Evolutionary conservation across 2,113 vertebrate species (phyloP).

Genomic region (Malaclemys terrapin): DNA sequence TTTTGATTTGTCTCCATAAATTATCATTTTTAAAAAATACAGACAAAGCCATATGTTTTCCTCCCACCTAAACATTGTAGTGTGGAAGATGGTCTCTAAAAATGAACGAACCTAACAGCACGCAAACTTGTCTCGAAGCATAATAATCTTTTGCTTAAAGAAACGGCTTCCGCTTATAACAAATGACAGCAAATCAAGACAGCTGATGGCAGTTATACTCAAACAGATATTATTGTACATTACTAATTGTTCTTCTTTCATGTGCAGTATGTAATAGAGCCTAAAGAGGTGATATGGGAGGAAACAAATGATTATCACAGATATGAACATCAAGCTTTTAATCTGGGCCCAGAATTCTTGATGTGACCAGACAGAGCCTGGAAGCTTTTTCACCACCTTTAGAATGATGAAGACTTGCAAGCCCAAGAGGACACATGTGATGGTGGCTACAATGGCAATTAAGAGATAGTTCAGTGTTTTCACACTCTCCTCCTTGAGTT

Average conservation of each 20-base stretch:
- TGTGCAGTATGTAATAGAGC: conserved; percentile 77
- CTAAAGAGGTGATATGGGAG: conserved; percentile 91
- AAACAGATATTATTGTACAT: conserved; percentile 89
- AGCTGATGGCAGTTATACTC: conserved; percentile 89
- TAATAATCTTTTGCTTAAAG: conserved; percentile 69
- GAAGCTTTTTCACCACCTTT: conserved; percentile 74
- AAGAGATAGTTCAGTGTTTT: conserved; percentile 82
- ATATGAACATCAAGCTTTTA: conserved; percentile 89
- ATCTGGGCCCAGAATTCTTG: conserved; percentile 91
- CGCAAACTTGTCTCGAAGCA: conserved; percentile 51
- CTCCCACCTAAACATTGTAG: not conserved
- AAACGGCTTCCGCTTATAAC: conserved; percentile 73
- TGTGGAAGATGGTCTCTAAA: not conserved
- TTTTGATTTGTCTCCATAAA: not conserved
- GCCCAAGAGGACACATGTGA: conserved; percentile 70
- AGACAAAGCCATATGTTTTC: not conserved
- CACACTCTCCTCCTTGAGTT: rapidly evolving
- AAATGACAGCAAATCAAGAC: conserved; percentile 85
- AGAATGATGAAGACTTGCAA: conserved; percentile 82
- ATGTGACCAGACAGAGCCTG: conserved; percentile 72
- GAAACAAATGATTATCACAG: conserved; percentile 87
- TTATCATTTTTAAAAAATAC: not conserved
- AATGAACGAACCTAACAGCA: conserved; percentile 55
- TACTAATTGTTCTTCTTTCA: not conserved
- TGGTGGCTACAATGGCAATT: conserved; percentile 65